phyloP scores from a whole-genome alignment of 2,113 vertebrate genomes.

The Semicossyphus pulcher region DNA sequence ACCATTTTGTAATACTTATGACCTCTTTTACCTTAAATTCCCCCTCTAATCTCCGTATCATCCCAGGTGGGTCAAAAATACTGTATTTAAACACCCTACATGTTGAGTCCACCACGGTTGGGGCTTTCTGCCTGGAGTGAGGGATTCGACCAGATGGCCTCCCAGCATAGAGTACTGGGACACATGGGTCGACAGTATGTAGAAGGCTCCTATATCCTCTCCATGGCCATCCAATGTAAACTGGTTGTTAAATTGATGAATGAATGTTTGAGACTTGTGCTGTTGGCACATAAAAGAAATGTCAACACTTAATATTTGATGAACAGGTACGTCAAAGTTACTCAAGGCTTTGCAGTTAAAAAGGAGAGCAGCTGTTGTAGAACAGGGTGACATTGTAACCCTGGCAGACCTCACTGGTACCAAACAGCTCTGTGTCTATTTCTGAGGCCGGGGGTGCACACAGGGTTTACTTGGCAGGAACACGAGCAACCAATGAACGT shows the following conservation, averaged over 20 bases:
- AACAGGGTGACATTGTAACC: slow-evolving; percentile 49
- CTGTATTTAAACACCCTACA: slow-evolving; percentile 1
- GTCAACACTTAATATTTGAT: slow-evolving; percentile 6
- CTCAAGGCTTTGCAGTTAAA: slow-evolving; percentile 26
- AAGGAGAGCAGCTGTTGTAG: slow-evolving; percentile 48
- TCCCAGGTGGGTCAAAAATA: slow-evolving; percentile 29
- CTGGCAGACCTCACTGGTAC: slow-evolving; percentile 53
- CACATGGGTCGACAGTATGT: slow-evolving; percentile 49
- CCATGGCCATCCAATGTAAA: slow-evolving; percentile 28
- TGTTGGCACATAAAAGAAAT: slow-evolving; percentile 16
- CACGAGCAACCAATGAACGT: slow-evolving; percentile 21
- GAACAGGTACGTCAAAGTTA: slow-evolving; percentile 24
- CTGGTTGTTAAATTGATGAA: slow-evolving; percentile 20
- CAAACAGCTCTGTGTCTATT: slow-evolving; percentile 52
- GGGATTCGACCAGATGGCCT: slow-evolving; percentile 73
- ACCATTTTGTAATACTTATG: neutral
- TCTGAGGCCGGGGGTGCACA: slow-evolving; percentile 34
- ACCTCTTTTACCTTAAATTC: neutral
- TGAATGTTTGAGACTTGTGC: neutral
- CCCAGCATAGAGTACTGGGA: slow-evolving; percentile 50
- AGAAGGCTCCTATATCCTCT: slow-evolving; percentile 34
- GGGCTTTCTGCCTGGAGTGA: slow-evolving; percentile 45
- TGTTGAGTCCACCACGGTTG: slow-evolving; percentile 33
- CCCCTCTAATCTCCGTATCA: no score
- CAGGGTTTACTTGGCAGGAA: slow-evolving; percentile 45